Conservation (phyloP, 2,113 vertebrate genomes). For the Dasyornis broadbenti region DNA sequence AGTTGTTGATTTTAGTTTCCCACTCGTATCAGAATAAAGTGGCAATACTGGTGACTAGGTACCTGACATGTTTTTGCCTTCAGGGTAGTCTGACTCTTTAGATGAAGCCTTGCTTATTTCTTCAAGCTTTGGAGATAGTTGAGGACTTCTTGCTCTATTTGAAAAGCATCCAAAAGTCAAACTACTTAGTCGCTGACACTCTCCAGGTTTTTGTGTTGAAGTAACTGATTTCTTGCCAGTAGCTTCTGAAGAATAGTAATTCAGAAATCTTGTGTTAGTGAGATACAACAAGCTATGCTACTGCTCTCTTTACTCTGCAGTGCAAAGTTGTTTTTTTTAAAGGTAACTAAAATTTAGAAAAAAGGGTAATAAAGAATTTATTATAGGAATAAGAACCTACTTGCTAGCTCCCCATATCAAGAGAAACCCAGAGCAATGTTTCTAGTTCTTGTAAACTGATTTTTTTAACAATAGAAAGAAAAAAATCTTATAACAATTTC, state of each 20-base stretch:
- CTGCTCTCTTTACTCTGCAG: background rate
- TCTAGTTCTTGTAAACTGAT: background rate
- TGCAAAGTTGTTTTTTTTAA: background rate
- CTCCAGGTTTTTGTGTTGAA: slow-evolving; percentile 69
- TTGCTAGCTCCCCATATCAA: background rate
- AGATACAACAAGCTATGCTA: background rate
- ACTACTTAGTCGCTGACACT: slow-evolving; percentile 89
- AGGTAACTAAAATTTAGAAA: background rate
- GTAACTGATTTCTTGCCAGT: slow-evolving; percentile 71
- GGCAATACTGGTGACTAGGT: background rate
- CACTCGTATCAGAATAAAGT: background rate
- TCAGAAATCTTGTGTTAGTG: slow-evolving; percentile 3
- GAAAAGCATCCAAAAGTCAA: slow-evolving; percentile 94
- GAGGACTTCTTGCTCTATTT: slow-evolving; percentile 85
- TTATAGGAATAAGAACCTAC: background rate
- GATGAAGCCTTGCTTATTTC: slow-evolving; percentile 69
- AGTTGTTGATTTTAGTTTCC: background rate
- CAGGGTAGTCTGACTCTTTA: slow-evolving; percentile 44
- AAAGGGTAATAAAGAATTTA: background rate
- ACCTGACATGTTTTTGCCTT: slow-evolving; percentile 61
- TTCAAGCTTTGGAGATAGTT: slow-evolving; percentile 76
- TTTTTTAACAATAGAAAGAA: background rate
- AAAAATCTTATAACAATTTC: background rate
- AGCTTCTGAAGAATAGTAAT: slow-evolving; percentile 69
- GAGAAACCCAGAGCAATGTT: background rate